Percentiles rank a stretch among this genome's conserved stretches.
Evolutionary conservation across 2,113 vertebrate genomes (phyloP).

Genomic region (Athene noctua): DNA sequence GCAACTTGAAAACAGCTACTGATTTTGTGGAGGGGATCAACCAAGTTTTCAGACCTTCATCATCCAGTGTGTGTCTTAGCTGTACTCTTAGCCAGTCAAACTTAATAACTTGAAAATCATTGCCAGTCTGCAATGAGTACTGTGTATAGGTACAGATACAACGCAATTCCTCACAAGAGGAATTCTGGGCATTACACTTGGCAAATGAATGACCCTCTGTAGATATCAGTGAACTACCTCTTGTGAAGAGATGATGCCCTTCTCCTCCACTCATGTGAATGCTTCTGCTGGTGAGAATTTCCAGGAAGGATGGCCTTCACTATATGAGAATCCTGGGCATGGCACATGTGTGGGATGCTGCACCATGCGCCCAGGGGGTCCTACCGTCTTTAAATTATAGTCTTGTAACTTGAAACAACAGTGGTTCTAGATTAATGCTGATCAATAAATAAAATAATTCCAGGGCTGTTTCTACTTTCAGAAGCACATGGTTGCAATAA

Average conservation of each 20-base stretch:
- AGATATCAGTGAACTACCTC: background rate
- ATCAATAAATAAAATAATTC: background rate
- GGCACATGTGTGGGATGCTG: background rate
- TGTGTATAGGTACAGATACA: background rate
- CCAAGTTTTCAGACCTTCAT: background rate
- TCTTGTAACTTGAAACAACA: background rate
- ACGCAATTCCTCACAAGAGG: background rate
- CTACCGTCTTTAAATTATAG: background rate
- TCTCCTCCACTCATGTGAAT: background rate
- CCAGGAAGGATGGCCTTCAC: background rate
- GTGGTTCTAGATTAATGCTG: background rate
- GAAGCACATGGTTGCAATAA: background rate
- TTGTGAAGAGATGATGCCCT: background rate
- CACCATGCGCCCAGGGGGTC: rapidly evolving
- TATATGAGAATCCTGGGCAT: rapidly evolving
- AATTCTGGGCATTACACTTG: background rate
- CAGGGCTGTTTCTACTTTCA: background rate
- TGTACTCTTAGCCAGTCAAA: background rate
- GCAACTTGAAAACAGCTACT: background rate
- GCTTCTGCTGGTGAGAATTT: background rate
- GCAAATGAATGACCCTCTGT: background rate
- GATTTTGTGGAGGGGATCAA: background rate
- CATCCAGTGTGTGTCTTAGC: background rate
- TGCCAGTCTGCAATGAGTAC: background rate
- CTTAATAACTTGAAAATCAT: background rate